Conservation (phyloP, 1,140 invertebrate genomes). For the Lepidurus arcticus region DNA sequence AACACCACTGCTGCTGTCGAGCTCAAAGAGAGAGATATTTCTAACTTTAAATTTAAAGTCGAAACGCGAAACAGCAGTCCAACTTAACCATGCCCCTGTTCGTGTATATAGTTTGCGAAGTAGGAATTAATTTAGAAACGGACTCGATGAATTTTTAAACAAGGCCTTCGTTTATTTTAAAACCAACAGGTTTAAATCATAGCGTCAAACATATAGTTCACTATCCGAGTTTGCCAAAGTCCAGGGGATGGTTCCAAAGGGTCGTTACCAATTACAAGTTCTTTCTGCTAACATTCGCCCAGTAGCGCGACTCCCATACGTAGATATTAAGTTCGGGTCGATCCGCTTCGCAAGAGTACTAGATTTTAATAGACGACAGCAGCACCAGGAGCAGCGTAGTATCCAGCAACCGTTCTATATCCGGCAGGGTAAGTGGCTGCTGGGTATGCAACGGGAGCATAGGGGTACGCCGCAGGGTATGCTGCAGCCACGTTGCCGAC, state of each 20-base stretch:
- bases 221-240: not conserved
- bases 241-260: not conserved
- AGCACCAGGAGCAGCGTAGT: not conserved
- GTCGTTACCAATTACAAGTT: not conserved
- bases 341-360: not conserved
- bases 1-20: too few relatives aligned
- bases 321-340: not conserved
- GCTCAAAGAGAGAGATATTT: too few relatives aligned
- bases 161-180: constrained; percentile 11
- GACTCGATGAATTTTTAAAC: not conserved
- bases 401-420: not conserved
- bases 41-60: too few relatives aligned
- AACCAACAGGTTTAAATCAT: not conserved
- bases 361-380: not conserved
- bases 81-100: too few relatives aligned
- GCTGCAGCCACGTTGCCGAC: not conserved
- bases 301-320: not conserved
- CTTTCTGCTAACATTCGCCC: not conserved
- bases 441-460: not conserved
- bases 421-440: not conserved
- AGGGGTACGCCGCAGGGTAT: not conserved
- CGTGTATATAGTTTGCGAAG: not conserved
- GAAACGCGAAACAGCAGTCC: too few relatives aligned
- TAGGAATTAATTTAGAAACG: not conserved
- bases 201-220: not conserved